These are phyloP conservation scores for Drosophila yooni DNA, from an alignment of 2,888 invertebrate genomes.

Conservation along the genomic window DNA sequence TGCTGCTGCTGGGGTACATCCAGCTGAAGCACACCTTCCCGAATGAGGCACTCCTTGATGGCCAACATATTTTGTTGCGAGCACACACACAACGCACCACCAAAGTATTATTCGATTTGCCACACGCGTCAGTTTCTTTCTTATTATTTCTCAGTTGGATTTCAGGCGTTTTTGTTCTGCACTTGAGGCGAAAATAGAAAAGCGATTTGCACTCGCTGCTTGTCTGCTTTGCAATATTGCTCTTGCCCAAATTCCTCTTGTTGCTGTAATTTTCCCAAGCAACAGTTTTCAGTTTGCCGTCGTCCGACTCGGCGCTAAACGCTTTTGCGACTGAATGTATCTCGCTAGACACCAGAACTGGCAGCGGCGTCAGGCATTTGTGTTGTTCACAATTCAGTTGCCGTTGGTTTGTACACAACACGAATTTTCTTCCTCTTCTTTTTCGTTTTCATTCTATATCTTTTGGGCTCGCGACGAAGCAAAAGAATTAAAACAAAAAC, in stretches of 20 bases:
- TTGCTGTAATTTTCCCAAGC: constrained; percentile 53
- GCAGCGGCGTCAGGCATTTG: constrained; percentile 35
- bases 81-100: constrained; percentile 31
- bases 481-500: constrained; percentile 80
- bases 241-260: constrained; percentile 7
- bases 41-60: constrained; percentile 82
- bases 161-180: constrained; percentile 40
- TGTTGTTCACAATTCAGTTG: constrained; percentile 31
- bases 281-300: constrained; percentile 29
- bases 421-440: constrained; percentile 1
- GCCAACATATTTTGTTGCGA: constrained; percentile 72
- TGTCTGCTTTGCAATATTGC: constrained; percentile 62
- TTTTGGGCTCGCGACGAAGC: constrained; percentile 59
- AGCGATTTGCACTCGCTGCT: constrained; percentile 67
- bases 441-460: constrained; percentile 67
- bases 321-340: constrained; percentile 81
- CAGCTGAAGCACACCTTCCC: constrained; percentile 82
- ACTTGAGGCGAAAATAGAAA: constrained; percentile 79
- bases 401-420: constrained; percentile 33
- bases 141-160: constrained; percentile 15
- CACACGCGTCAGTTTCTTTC: constrained; percentile 60
- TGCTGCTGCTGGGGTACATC: constrained; percentile 43
- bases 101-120: constrained; percentile 55
- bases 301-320: constrained; percentile 71
- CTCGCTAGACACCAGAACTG: constrained; percentile 71